phyloP scores from a whole-genome alignment of 2,888 invertebrate species.

The Drosophila helvetica region DNA sequence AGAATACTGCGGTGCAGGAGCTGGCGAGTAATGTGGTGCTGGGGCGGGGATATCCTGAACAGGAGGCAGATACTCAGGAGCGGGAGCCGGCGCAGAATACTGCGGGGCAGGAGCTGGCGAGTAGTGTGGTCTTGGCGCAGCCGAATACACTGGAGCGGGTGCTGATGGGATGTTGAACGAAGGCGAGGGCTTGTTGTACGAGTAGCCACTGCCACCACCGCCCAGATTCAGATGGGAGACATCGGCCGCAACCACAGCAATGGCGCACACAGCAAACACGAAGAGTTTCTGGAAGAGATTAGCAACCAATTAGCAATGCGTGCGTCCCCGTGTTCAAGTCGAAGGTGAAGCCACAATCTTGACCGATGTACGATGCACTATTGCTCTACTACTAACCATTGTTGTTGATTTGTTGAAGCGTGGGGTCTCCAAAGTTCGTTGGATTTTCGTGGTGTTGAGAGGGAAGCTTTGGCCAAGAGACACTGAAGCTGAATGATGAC shows the following conservation, averaged over 20 bases:
- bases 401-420: slow-evolving; percentile 67
- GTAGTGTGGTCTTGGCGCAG: slow-evolving; percentile 18
- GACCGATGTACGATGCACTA: slow-evolving; percentile 4
- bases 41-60: slow-evolving; percentile 7
- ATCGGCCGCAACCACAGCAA: slow-evolving; percentile 69
- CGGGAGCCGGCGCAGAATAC: slow-evolving; percentile 49
- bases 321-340: slow-evolving; percentile 21
- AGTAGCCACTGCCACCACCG: slow-evolving; percentile 60
- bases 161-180: slow-evolving; percentile 66
- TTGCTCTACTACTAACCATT: slow-evolving; percentile 58
- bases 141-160: slow-evolving; percentile 37
- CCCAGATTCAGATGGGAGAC: slow-evolving; percentile 71
- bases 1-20: slow-evolving; percentile 38
- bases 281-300: slow-evolving; percentile 65
- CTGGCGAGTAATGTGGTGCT: slow-evolving; percentile 16
- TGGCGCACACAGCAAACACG: slow-evolving; percentile 68
- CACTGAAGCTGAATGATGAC: slow-evolving; percentile 68
- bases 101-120: background rate
- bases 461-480: slow-evolving; percentile 58
- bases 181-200: slow-evolving; percentile 62
- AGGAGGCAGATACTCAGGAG: slow-evolving; percentile 14
- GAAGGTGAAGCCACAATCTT: slow-evolving; percentile 36
- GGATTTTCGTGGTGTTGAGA: slow-evolving; percentile 52
- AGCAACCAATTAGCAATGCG: slow-evolving; percentile 20
- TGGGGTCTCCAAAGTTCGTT: slow-evolving; percentile 57